These are phyloP conservation scores for Lobophora halterata DNA, from an alignment of 2,888 invertebrate species.

Conservation along the genomic window DNA sequence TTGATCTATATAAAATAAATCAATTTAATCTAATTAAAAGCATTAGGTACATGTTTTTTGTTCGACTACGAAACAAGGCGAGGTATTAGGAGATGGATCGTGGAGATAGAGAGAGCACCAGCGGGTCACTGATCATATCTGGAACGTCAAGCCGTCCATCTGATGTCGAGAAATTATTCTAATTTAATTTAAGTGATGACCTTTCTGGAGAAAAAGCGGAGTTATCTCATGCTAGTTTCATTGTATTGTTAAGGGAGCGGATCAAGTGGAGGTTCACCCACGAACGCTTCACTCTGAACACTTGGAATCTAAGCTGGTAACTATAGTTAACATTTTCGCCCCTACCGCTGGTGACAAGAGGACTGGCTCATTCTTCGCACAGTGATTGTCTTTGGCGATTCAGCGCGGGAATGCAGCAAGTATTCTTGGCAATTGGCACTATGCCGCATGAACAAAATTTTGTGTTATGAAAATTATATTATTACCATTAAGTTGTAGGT, in stretches of 20 bases:
- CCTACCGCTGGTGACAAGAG: too few species aligned
- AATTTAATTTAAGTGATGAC: constrained; percentile 78
- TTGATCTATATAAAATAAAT: constrained; percentile 72
- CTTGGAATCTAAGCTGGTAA: too few species aligned
- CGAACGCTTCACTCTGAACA: constrained; percentile 11
- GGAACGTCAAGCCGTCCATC: constrained; percentile 74
- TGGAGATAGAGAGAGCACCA: constrained; percentile 66
- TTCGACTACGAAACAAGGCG: constrained; percentile 73
- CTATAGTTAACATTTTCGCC: too few species aligned
- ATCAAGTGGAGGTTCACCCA: constrained; percentile 37
- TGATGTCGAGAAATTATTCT: constrained; percentile 75
- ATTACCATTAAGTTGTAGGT: too few species aligned
- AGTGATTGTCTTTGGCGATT: too few species aligned
- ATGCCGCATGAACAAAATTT: too few species aligned
- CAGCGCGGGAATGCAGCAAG: too few species aligned
- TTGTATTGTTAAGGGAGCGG: constrained; percentile 54
- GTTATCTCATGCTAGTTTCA: constrained; percentile 62
- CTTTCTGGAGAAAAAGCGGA: constrained; percentile 55
- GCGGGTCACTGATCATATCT: constrained; percentile 78
- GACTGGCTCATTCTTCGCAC: too few species aligned
- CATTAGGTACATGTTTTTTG: constrained; percentile 79
- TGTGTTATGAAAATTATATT: too few species aligned
- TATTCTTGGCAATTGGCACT: too few species aligned
- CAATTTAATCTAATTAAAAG: constrained; percentile 81
- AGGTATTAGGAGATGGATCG: constrained; percentile 74